Evolutionary conservation across 53 echinoderm and acorn worm species (phyloP), one percentile per base, ranked within the genome.

Genomic region (Luidia sarsii): DNA sequence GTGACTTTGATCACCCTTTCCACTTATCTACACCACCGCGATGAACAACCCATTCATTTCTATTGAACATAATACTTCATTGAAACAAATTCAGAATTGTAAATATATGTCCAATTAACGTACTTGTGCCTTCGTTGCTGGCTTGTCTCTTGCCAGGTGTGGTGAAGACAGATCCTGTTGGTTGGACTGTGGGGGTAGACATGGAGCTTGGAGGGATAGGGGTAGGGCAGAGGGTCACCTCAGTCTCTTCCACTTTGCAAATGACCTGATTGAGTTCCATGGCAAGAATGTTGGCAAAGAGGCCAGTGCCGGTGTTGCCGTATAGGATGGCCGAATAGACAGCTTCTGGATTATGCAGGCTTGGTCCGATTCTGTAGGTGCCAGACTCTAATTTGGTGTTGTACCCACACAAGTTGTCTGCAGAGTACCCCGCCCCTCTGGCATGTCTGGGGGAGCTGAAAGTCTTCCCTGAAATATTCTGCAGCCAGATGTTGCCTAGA

Each of bases 261-360:
- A 81, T 73, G 33, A 88, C 67, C 61, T 88, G 81, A 68, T 53
- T 36, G 15, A 83, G 68, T 48, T 88, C 88, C 6, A 57, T 67
- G 5, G 88, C 88, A 37, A 88, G 83, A 38, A 56, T 83, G 53
- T 83, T 64, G 2, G 88, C 77, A 21, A 70, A 82, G 24, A 75
- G 61, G 21, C 60, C 67, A 5, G 19, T 33, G 0, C 50, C 23
- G 0, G 59, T 68, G 19, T n/a, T 18, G 6, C 83, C 82, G 70
- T 88, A 88, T 3, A 88, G 39, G 6, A 88, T 61, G 35, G 88
- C 88, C 1, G 88, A 83, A 70, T 88, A 88, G 31, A 34, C 52
- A 22, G 83, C 61, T 2, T 77, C 48, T 34, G 50, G 18, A 2
- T 25, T 2, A 0, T 70, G 19, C 4, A 45, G 59, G 10, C 5